Conservation (phyloP, 2,113 vertebrate species). For the Colossoma macropomum region DNA sequence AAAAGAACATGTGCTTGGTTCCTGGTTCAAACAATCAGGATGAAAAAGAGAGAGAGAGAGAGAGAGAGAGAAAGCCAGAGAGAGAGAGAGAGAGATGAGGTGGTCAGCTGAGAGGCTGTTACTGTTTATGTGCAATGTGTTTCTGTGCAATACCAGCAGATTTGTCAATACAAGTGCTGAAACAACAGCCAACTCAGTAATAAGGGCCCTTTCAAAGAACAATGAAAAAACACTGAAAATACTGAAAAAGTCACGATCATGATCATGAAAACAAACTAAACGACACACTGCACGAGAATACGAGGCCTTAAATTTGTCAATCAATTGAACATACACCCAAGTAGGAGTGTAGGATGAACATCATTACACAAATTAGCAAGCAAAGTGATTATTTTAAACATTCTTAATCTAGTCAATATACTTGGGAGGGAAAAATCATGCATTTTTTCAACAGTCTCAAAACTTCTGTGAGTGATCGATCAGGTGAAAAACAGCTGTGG, state of each 20-base stretch:
- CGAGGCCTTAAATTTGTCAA: constrained; percentile 5
- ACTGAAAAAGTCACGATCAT: constrained; percentile 6
- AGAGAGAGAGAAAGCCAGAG: constrained; percentile 24
- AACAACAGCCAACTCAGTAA: constrained; percentile 37
- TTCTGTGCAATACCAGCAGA: constrained; percentile 61
- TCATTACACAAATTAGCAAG: constrained; percentile 18
- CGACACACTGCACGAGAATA: constrained; percentile 12
- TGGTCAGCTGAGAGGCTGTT: constrained; percentile 44
- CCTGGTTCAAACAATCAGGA: constrained; percentile 62
- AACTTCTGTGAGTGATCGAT: constrained; percentile 26
- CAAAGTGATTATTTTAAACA: constrained; percentile 13
- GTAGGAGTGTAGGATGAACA: background rate
- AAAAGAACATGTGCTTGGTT: constrained; percentile 64
- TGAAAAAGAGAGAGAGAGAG: constrained; percentile 32
- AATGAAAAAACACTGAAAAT: background rate
- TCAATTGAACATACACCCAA: background rate
- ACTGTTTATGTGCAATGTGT: constrained; percentile 49
- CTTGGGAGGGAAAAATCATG: constrained; percentile 43
- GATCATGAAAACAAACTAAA: background rate
- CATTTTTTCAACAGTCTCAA: constrained; percentile 6
- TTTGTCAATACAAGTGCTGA: constrained; percentile 34
- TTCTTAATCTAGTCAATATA: constrained; percentile 8
- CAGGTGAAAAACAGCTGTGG: background rate
- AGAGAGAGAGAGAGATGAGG: constrained; percentile 18
- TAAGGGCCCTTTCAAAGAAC: constrained; percentile 40